Conservation (phyloP, 2,113 vertebrate genomes). For the Patagioenas fasciata region DNA sequence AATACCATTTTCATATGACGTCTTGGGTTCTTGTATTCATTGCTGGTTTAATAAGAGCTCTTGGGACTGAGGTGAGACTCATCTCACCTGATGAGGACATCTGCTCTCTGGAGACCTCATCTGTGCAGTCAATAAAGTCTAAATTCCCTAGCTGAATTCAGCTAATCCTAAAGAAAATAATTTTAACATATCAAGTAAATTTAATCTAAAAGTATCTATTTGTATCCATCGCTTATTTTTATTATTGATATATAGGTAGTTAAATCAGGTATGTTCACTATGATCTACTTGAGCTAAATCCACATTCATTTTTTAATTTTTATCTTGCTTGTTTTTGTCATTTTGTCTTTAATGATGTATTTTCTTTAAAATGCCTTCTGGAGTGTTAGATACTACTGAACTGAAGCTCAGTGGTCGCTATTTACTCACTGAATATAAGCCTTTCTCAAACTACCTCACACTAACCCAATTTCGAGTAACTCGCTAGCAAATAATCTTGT, state of each 20-base stretch:
- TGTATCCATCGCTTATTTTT: background rate
- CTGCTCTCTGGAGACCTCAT: background rate
- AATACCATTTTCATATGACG: background rate
- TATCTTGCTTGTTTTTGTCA: background rate
- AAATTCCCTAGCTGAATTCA: background rate
- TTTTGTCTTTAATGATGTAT: background rate
- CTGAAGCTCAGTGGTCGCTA: background rate
- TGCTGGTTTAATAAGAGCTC: background rate
- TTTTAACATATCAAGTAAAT: background rate
- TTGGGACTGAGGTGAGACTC: background rate
- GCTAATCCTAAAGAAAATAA: background rate
- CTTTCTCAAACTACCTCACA: background rate
- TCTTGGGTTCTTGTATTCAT: background rate
- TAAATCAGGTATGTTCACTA: background rate
- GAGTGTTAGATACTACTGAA: background rate
- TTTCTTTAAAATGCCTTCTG: background rate
- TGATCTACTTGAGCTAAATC: background rate
- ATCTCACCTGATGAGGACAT: background rate
- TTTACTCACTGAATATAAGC: background rate
- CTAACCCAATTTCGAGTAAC: background rate
- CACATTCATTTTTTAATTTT: background rate
- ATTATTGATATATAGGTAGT: too few relatives aligned
- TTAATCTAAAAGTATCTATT: background rate
- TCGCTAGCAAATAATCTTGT: background rate
- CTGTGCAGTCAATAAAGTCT: background rate